Conservation (phyloP, 1,140 invertebrate genomes). For the Calephelis virginiensis region DNA sequence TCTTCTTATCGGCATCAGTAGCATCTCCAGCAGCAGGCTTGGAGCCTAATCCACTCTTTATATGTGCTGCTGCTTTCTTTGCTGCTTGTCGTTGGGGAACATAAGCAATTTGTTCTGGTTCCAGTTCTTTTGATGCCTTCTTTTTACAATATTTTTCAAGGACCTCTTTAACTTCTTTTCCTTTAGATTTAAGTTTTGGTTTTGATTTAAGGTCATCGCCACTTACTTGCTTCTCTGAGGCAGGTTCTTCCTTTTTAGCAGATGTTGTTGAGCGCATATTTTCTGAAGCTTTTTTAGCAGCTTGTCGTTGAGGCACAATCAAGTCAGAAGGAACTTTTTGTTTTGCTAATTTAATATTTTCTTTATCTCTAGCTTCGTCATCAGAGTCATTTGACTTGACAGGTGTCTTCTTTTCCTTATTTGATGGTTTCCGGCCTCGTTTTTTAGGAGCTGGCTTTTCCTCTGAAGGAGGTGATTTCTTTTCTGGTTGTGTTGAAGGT, state of each 20-base stretch:
- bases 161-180: constrained; percentile 59
- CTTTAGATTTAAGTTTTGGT: constrained; percentile 65
- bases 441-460: constrained; percentile 73
- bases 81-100: constrained; percentile 94
- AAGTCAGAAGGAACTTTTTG: constrained; percentile 86
- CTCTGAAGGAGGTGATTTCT: constrained; percentile 55
- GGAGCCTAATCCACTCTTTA: constrained; percentile 87
- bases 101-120: constrained; percentile 87
- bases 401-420: constrained; percentile 61
- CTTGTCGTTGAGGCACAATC: constrained; percentile 94
- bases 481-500: constrained; percentile 59
- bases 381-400: constrained; percentile 68
- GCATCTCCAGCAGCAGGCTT: constrained; percentile 79
- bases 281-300: constrained; percentile 93
- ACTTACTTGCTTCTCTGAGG: constrained; percentile 55
- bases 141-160: constrained; percentile 78
- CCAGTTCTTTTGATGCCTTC: constrained; percentile 71
- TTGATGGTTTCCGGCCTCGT: constrained; percentile 60
- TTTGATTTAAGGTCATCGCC: constrained; percentile 67
- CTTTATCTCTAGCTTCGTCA: constrained; percentile 76
- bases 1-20: constrained; percentile 71
- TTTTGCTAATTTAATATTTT: constrained; percentile 79
- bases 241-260: constrained; percentile 64
- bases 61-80: constrained; percentile 93
- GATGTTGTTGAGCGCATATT: constrained; percentile 85